Percentiles rank a stretch among this genome's conserved stretches.
These are phyloP conservation scores for Brachypalpus laphriformis DNA, from an alignment of 2,888 invertebrate species.

Conservation along the genomic window DNA sequence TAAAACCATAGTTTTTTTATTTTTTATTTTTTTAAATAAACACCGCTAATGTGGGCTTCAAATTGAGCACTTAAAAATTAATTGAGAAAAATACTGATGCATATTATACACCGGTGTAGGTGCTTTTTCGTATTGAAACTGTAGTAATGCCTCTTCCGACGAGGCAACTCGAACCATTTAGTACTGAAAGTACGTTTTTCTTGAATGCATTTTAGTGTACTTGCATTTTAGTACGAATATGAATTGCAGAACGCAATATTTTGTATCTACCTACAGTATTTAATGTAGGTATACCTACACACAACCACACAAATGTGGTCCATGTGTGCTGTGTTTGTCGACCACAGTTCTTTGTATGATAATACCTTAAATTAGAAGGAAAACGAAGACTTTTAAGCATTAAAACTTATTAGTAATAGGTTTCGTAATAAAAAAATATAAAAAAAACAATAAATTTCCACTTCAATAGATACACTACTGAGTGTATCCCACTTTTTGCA, in stretches of 20 bases:
- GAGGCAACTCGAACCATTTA: neutral
- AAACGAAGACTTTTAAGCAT: too few relatives aligned
- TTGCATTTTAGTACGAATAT: conserved; percentile 24
- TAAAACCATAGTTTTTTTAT: too few relatives aligned
- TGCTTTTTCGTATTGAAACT: neutral
- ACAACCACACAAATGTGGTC: neutral
- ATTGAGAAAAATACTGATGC: neutral
- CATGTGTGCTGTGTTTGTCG: conserved; percentile 18
- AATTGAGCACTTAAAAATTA: conserved; percentile 19
- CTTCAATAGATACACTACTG: too few relatives aligned
- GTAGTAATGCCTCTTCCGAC: neutral
- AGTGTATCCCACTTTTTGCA: neutral
- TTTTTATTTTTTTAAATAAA: too few relatives aligned
- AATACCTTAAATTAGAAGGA: conserved; percentile 3
- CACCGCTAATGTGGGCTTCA: conserved; percentile 9
- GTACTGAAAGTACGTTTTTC: conserved; percentile 15
- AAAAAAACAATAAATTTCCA: too few relatives aligned
- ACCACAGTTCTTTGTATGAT: conserved; percentile 15
- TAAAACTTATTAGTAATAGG: too few relatives aligned
- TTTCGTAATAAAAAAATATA: too few relatives aligned
- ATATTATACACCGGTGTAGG: neutral
- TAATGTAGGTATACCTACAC: neutral
- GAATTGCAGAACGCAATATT: conserved; percentile 22
- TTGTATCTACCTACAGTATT: conserved; percentile 24
- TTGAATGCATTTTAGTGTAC: neutral